Base-by-base conservation (phyloP, 2,888 invertebrate genomes). In the Drosophila lacicola region DNA sequence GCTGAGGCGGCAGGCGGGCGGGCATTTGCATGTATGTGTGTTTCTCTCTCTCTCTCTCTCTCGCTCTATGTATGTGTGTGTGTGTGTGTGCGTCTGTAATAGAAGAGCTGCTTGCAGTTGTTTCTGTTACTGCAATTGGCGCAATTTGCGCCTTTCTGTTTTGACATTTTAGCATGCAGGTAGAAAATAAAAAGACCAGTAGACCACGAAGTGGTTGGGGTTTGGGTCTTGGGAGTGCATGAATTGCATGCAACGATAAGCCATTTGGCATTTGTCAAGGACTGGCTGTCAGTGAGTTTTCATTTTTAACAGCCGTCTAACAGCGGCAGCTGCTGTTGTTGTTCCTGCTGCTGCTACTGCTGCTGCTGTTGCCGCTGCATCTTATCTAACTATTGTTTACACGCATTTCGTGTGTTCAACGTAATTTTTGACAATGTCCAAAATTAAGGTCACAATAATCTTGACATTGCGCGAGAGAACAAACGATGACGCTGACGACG, bases 381-480 rank as follows among this genome's bases (percentile, higher is more conserved):
- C 55, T 74, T 71, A 71, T 71, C 71, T 63, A 57, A 71, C 53
- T 46, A 61, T 39, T 72, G 60, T 74, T 73, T 63, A 66, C 60
- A 66, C 56, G 36, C 74, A 73, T 45, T 68, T 63, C 54, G 49
- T 47, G 36, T 57, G 63, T 36, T 61, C 19, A 54, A 50, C 53
- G 78, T 53, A 66, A 66, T 74, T 74, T 77, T 77, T 56, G 78
- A 77, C 63, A 64, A 51, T 73, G 65, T 78, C 74, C 78, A 62
- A 66, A 82, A 84, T 80, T 80, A 85, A 82, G 84, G 88, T 88
- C 80, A 79, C 69, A 64, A 69, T 71, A 85, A 80, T 85, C 84
- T 84, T 88, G 84, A 84, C 84, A 84, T 84, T 84, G 84, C 64
- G 70, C 72, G 75, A 56, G 74, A 74, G 47, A 55, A 78, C 62